Conservation (phyloP, 2,113 vertebrate genomes). For the Butorides virescens region DNA sequence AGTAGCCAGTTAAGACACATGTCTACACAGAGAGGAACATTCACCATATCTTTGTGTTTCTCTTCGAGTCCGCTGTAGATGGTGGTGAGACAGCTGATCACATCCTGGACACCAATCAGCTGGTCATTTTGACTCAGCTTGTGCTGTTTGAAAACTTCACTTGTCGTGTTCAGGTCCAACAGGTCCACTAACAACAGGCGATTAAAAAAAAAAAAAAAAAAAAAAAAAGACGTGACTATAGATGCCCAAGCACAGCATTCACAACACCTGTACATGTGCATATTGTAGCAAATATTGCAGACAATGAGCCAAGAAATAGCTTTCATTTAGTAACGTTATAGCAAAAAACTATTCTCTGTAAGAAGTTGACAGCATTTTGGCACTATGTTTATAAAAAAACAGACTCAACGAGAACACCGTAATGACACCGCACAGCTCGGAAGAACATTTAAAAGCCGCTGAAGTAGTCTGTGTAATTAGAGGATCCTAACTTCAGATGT, state of each 20-base stretch:
- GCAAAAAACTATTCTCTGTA: background rate
- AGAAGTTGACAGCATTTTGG: background rate
- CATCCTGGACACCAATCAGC: constrained; percentile 88
- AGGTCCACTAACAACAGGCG: constrained; percentile 85
- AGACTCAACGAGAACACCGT: background rate
- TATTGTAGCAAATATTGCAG: background rate
- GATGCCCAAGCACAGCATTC: background rate
- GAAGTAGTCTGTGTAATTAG: background rate
- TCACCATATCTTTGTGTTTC: constrained; percentile 93
- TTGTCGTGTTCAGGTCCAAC: constrained; percentile 89
- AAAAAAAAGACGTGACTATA: background rate
- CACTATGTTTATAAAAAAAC: background rate
- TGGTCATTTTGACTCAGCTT: constrained; percentile 89
- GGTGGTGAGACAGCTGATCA: constrained; percentile 93
- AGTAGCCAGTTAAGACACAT: constrained; percentile 99
- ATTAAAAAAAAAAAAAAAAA: background rate
- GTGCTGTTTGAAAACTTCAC: constrained; percentile 90
- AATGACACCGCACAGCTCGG: background rate
- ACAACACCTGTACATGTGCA: background rate
- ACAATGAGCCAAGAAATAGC: background rate
- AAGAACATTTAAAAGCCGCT: background rate
- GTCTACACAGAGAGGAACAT: constrained; percentile 93
- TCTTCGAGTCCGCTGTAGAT: constrained; percentile 93
- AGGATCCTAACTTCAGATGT: background rate
- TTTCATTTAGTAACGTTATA: background rate